Percentiles rank a stretch among this genome's conserved stretches.
Conservation (phyloP, 53 echinoderm and acorn worm species). For the Echinarachnius parma region DNA sequence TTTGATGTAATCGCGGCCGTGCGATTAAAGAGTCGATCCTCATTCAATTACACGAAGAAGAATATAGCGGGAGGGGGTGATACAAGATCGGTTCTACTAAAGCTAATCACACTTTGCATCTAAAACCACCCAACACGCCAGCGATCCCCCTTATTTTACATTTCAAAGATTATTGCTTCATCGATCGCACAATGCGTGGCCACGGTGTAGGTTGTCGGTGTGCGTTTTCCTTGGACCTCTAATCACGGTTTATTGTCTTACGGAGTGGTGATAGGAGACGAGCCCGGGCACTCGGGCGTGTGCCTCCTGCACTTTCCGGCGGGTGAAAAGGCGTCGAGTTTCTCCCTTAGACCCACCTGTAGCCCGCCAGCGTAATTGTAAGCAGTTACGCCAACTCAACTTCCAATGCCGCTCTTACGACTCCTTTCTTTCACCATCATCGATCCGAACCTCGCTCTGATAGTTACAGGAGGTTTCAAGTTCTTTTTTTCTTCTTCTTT, state of each 20-base stretch:
- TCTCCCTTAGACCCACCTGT: constrained; percentile 30
- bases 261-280: too few relatives aligned
- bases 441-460: constrained; percentile 34
- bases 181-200: constrained; percentile 31
- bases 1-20: not conserved
- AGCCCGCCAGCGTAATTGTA: constrained; percentile 29
- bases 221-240: constrained; percentile 5
- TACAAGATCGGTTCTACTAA: not conserved
- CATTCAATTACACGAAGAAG: too few relatives aligned
- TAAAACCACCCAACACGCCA: not conserved
- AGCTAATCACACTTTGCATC: not conserved
- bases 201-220: constrained; percentile 15
- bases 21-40: not conserved
- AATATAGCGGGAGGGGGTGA: too few relatives aligned
- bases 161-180: constrained; percentile 45
- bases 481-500: too few relatives aligned
- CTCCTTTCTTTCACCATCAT: constrained; percentile 18
- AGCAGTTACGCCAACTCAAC: constrained; percentile 1
- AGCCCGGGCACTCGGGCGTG: constrained; percentile 27
- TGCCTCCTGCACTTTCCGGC: constrained; percentile 42
- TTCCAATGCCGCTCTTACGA: constrained; percentile 13
- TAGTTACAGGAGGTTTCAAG: constrained; percentile 45
- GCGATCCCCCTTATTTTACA: constrained; percentile 37
- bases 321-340: constrained; percentile 37
- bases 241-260: too few relatives aligned